Base-by-base conservation (phyloP, 2,113 vertebrate species). In the Periophthalmus modestus region DNA sequence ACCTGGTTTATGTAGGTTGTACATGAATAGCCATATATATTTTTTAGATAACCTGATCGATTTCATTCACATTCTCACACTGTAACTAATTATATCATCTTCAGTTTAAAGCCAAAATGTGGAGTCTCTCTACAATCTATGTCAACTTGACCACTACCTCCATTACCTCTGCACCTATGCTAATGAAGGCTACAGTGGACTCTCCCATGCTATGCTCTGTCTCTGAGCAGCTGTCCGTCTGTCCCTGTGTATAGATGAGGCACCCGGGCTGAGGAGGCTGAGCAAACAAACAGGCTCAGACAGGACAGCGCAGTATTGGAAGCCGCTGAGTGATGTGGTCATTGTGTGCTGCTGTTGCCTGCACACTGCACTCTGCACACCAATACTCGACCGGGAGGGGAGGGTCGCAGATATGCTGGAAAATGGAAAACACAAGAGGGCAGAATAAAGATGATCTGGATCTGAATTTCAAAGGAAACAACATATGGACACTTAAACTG, bases 201-300 rank as follows among this genome's bases (percentile, higher is more conserved):
- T n/a, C 7, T 55, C n/a, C 52, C 19, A 23, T 59, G 54, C 19
- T 61, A 73, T 73, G 86, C 72, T 73, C 68, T 28, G 70, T 75
- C 80, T 87, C 89, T 87, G 86, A 89, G 73, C 87, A 84, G 82
- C 83, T 82, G 81, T 87, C 82, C 70, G 87, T 92, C 82, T 71
- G 87, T 92, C 87, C 82, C 66, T 39, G 54, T 69, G 58, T 1
- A 77, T 81, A 82, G 83, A 87, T 61, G 68, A 80, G 79, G 75
- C 68, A 58, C 57, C 39, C n/a, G 76, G 69, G 72, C 74, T 79
- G 72, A 80, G 69, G 68, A 87, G 79, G 71, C 73, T 82, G 74
- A 85, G 73, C 84, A 89, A 90, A 89, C 80, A 87, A 82, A 87
- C 71, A 73, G 82, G 59, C 23, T 50, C 73, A 71, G 74, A 74